Percentiles rank a stretch among this genome's conserved stretches.
These are phyloP conservation scores for Listronotus bonariensis DNA, from an alignment of 1,140 invertebrate species.

Conservation along the genomic window DNA sequence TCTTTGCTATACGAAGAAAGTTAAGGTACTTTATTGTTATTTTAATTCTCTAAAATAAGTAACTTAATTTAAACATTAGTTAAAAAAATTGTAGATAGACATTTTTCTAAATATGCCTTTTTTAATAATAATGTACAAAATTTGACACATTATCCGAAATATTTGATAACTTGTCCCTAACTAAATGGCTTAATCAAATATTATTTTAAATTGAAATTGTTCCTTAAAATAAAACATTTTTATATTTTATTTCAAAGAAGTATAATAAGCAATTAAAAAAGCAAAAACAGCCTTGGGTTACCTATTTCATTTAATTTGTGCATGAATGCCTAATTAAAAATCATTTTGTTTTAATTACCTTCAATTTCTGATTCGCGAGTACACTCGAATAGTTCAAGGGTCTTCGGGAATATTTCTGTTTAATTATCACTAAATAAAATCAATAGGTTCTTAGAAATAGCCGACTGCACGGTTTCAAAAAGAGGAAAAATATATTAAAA, in stretches of 20 bases:
- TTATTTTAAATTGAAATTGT: too few species aligned
- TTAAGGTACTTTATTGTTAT: too few species aligned
- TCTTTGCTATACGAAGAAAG: too few species aligned
- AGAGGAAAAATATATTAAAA: conserved; percentile 18
- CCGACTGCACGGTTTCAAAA: conserved; percentile 12
- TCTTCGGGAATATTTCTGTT: conserved; percentile 16
- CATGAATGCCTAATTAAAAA: background rate
- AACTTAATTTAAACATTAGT: too few species aligned
- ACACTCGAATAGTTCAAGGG: conserved; percentile 18
- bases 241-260: background rate
- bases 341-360: conserved; percentile 19
- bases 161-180: too few species aligned
- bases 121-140: too few species aligned
- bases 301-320: conserved; percentile 2
- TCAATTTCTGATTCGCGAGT: conserved; percentile 7
- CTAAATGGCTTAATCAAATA: too few species aligned
- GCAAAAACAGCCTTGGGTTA: background rate
- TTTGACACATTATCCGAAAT: too few species aligned
- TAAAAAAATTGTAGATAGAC: too few species aligned
- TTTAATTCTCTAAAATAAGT: too few species aligned
- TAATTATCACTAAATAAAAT: conserved; percentile 32
- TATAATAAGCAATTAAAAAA: background rate
- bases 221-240: too few species aligned
- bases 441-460: conserved; percentile 22
- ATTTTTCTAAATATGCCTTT: too few species aligned